Conservation (phyloP, 2,797 vertebrate genomes). For the Poecilia gillii region DNA sequence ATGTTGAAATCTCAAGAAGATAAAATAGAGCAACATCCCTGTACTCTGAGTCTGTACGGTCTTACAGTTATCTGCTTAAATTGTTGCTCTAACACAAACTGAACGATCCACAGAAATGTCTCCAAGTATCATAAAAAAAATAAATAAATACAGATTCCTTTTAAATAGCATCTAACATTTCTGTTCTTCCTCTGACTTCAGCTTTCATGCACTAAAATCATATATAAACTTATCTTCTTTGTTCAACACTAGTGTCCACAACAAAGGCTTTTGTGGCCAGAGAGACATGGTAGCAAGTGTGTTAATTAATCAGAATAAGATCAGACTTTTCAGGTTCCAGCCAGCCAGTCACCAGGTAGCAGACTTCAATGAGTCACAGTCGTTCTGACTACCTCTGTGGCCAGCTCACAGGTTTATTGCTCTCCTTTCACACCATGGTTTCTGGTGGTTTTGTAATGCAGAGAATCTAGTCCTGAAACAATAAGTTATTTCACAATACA, state of each 20-base stretch:
- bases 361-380: neutral
- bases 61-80: neutral
- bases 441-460: neutral
- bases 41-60: neutral
- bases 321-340: neutral
- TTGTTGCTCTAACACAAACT: neutral
- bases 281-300: neutral
- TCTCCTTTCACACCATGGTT: neutral
- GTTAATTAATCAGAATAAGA: neutral
- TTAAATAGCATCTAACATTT: neutral
- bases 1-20: neutral
- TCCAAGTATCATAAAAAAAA: neutral
- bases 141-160: neutral
- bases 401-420: neutral
- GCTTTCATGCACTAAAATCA: neutral
- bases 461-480: constrained; percentile 1
- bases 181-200: neutral
- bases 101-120: neutral
- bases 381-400: neutral
- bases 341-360: neutral
- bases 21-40: neutral
- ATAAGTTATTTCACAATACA: neutral
- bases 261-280: neutral
- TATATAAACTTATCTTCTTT: neutral
- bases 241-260: neutral